Evolutionary conservation across 2,797 vertebrate genomes (phyloP), one percentile per base, ranked within the genome.

Genomic region (Streptopelia turtur): DNA sequence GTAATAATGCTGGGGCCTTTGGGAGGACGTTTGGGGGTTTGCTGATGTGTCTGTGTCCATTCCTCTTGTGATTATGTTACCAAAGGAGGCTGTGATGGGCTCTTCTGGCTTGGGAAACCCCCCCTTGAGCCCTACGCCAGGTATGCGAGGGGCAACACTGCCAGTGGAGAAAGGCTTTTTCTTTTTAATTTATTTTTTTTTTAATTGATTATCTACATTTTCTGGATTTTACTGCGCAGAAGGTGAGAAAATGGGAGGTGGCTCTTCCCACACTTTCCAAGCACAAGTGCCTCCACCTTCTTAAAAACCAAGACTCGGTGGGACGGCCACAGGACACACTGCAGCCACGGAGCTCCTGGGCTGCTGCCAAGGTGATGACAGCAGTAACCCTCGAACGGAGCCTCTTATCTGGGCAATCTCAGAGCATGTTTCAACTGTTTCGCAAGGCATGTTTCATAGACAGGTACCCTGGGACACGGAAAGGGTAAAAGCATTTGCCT

Each of bases 371-470:
- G 52, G 7, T 10, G 0, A 1, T 17, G 31, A 15, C 78, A 43
- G 66, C 92, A 41, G 80, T 20, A 8, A 79, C 39, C 66, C 90
- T 83, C 1, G 3, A 83, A 22, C 1, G 9, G 85, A 95, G 63
- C 84, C 69, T 41, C 72, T 93, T 95, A 95, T 92, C 94, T 30
- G 69, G 66, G 89, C 27, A 6, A 92, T 90, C 92, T 91, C 21
- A 1, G 93, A 68, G 74, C 60, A 2, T 4, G 28, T 65, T 83
- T 75, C 59, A 52, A 20, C 56, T 4, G 0, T 93, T 87, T 91
- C 10, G 9, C 91, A 92, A 94, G 92, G 87, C 30, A 0, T 13
- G 33, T 86, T 70, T 83, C 83, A 5, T 7, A 90, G 88, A 81
- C 77, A 87, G 94, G 83, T 86, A 90, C 84, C 80, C 84, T 89